Base-by-base conservation (phyloP, 2,797 vertebrate genomes). In the Holocentrus rufus region DNA sequence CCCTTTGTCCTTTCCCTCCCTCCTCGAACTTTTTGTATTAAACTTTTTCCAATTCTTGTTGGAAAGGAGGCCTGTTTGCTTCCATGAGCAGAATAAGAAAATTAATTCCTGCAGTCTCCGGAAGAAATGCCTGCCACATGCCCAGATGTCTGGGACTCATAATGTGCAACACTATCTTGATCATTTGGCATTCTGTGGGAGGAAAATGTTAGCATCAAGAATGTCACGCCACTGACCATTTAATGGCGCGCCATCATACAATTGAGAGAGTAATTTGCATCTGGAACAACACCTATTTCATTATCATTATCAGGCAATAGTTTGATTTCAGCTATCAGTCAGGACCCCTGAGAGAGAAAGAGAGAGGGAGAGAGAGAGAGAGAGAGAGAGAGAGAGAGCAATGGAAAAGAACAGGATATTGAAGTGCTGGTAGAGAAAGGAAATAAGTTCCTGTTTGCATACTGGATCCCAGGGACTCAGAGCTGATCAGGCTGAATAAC, bases 81-180 rank as follows among this genome's bases (percentile, higher is more conserved):
- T 87, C 63, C 57, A 67, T 66, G 58, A 86, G 72, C 59, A 78
- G 78, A 89, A 84, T 76, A 86, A 82, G 50, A 76, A 76, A 79
- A 89, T 79, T 62, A 80, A 88, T 92, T 93, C 89, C 88, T 87
- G 74, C 81, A 80, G 77, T 79, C 86, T 88, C 22, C 82, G 80
- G 82, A 86, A 87, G 79, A 89, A 92, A 91, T 89, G 83, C 55
- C 79, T 84, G 81, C 91, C 91, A 89, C 90, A 91, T 93, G 91
- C 87, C 85, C 83, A 90, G 76, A 90, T 62, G 85, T 90, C 93
- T 93, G 87, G 76, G 85, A 85, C 82, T 91, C 85, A 89, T 90
- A 89, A 88, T 83, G 81, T 68, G 69, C 71, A 9, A 52, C 54
- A 25, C 57, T 74, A 57, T 79, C 76, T 74, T 70, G 68, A 82